phyloP scores from a whole-genome alignment of 2,113 vertebrate species.

The Trachemys scripta region DNA sequence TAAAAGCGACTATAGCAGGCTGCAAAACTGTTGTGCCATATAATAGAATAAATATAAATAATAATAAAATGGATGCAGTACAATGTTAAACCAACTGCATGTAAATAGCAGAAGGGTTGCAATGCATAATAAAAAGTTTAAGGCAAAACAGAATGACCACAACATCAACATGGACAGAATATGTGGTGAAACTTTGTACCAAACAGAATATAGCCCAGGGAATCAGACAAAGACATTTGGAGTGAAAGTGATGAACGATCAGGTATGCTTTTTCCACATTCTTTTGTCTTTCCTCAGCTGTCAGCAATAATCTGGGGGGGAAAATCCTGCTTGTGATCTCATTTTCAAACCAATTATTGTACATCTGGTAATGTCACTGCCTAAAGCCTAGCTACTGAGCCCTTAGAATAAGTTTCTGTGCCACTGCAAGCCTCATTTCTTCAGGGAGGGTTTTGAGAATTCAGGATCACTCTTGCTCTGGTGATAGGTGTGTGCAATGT shows the following conservation, averaged over 20 bases:
- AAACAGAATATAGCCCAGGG: background rate
- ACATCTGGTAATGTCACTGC: background rate
- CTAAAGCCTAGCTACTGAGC: background rate
- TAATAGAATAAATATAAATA: background rate
- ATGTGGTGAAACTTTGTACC: background rate
- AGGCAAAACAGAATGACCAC: background rate
- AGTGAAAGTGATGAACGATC: conserved; percentile 44
- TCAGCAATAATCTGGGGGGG: conserved; percentile 46
- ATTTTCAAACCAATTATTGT: conserved; percentile 41
- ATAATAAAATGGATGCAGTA: background rate
- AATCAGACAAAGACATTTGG: conserved; percentile 3
- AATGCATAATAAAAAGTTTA: background rate
- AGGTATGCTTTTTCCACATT: conserved; percentile 44
- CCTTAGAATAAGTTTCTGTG: background rate
- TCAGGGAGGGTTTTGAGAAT: background rate
- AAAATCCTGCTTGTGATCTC: conserved; percentile 57
- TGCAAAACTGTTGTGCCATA: background rate
- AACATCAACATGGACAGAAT: background rate
- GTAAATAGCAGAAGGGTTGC: background rate
- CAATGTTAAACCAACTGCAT: background rate
- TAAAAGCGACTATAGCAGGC: background rate
- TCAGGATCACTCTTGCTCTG: background rate
- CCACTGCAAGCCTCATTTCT: background rate
- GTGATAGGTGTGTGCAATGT: rapidly evolving
- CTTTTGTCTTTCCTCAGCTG: conserved; percentile 23